phyloP scores from a whole-genome alignment of 1,140 invertebrate species.

The Platyscapa corneri region DNA sequence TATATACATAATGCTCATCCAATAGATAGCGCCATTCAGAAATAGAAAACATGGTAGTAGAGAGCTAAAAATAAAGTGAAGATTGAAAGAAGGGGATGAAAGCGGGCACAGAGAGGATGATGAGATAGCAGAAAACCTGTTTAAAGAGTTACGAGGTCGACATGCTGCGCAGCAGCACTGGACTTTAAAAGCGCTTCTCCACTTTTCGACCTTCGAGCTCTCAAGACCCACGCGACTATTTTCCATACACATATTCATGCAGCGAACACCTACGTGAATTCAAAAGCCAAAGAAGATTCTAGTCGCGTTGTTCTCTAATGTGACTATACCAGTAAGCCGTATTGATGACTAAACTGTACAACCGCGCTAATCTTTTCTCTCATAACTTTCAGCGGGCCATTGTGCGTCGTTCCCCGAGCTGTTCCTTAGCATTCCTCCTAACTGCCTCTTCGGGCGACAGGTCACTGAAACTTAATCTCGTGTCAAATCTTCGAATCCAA shows the following conservation, averaged over 20 bases:
- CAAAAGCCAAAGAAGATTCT: background rate
- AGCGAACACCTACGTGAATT: constrained; percentile 22
- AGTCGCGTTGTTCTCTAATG: background rate
- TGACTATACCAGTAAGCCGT: background rate
- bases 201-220: constrained; percentile 38
- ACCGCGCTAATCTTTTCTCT: background rate
- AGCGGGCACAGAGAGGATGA: background rate
- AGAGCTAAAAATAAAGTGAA: constrained; percentile 7
- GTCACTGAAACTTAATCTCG: background rate
- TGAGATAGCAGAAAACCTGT: constrained; percentile 44
- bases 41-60: constrained; percentile 2
- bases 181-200: constrained; percentile 23
- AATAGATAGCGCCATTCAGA: background rate
- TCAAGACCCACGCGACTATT: constrained; percentile 29
- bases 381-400: background rate
- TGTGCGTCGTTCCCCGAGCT: background rate
- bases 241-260: constrained; percentile 21
- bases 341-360: background rate
- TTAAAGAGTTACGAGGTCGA: constrained; percentile 43
- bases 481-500: background rate
- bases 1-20: background rate
- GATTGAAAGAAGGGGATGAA: constrained; percentile 31
- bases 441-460: background rate
- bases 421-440: background rate
- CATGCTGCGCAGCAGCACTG: background rate